Conservation (phyloP, 2,888 invertebrate genomes). For the Phragmatobia fuliginosa region DNA sequence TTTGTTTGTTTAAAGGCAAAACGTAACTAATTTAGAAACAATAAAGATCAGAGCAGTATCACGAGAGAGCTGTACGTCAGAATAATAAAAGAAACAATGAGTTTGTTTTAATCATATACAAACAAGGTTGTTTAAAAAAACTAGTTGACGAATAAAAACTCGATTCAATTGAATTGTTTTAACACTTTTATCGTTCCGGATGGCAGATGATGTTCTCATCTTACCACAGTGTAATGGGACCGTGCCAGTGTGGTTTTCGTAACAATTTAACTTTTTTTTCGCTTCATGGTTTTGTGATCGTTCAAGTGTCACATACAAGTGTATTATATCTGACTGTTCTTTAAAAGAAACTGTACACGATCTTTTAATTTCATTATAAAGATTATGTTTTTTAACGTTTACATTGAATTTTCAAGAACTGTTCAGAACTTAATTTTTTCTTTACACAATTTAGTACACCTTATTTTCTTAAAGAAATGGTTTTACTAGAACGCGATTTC, state of each 20-base stretch:
- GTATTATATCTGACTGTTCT: background rate
- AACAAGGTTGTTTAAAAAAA: conserved; percentile 40
- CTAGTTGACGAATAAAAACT: conserved; percentile 47
- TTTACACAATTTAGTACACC: background rate
- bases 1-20: no score
- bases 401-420: background rate
- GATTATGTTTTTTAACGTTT: background rate
- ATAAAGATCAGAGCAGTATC: background rate
- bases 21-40: no score
- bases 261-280: conserved; percentile 56
- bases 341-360: conserved; percentile 1
- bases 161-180: conserved; percentile 58
- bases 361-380: no score
- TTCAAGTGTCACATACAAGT: conserved; percentile 25
- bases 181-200: conserved; percentile 60
- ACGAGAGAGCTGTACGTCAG: background rate
- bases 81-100: background rate
- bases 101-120: conserved; percentile 29
- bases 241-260: conserved; percentile 61
- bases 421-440: background rate
- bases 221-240: conserved; percentile 62
- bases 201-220: conserved; percentile 53
- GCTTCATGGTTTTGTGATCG: conserved; percentile 47
- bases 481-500: no score
- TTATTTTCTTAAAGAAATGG: background rate